Evolutionary conservation across 2,113 vertebrate species (phyloP).

Genomic region (Danionella cerebrum): DNA sequence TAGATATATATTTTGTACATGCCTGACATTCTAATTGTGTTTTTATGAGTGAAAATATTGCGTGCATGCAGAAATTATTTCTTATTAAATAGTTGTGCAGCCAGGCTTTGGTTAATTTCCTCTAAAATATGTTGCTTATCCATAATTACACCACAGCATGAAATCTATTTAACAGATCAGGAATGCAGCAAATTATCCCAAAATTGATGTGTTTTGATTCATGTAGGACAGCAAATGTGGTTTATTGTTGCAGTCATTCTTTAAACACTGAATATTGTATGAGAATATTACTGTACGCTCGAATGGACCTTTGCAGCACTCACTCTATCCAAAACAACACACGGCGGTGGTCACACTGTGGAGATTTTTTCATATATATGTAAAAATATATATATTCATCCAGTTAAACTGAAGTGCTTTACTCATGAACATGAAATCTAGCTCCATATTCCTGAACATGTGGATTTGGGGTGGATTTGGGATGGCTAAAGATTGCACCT

Average conservation of each 20-base stretch:
- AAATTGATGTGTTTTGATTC: conserved; percentile 2
- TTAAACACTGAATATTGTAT: conserved; percentile 27
- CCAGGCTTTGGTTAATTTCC: neutral
- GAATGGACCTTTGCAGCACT: neutral
- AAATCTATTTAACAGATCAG: neutral
- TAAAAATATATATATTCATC: neutral
- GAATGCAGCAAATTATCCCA: neutral
- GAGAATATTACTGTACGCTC: conserved; percentile 23
- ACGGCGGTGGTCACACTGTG: neutral
- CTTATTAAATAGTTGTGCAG: neutral
- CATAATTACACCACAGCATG: neutral
- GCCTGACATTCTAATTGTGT: too few relatives aligned
- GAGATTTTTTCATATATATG: neutral
- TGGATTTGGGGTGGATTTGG: neutral
- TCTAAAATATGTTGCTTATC: neutral
- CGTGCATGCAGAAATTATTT: too few relatives aligned
- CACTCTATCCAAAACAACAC: neutral
- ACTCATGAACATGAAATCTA: neutral
- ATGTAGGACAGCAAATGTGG: neutral
- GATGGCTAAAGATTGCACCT: neutral
- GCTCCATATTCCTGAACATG: too few relatives aligned
- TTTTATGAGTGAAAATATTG: too few relatives aligned
- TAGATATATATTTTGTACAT: too few relatives aligned
- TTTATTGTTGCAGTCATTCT: neutral
- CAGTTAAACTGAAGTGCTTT: neutral